phyloP scores from a whole-genome alignment of 2,113 vertebrate species.

The Oreochromis tanganicae region DNA sequence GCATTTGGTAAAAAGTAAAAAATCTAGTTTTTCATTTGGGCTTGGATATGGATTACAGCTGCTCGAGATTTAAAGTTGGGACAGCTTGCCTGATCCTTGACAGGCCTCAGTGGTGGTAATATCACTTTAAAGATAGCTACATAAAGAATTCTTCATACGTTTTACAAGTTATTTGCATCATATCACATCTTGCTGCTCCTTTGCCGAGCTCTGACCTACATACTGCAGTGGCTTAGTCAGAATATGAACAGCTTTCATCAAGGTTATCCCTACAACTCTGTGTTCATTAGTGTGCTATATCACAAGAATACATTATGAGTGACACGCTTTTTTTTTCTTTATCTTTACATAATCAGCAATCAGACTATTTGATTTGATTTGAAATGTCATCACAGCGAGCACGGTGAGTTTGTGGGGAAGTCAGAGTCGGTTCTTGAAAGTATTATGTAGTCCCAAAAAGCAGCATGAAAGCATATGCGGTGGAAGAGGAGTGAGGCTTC shows the following conservation, averaged over 20 bases:
- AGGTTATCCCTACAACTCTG: constrained; percentile 23
- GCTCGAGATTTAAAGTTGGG: background rate
- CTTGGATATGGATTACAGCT: background rate
- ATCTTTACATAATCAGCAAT: constrained; percentile 40
- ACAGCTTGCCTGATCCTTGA: background rate
- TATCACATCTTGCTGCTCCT: constrained; percentile 22
- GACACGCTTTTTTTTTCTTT: background rate
- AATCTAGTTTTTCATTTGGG: constrained; percentile 7
- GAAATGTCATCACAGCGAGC: constrained; percentile 11
- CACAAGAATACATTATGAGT: background rate
- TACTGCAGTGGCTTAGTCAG: constrained; percentile 10
- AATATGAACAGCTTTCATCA: constrained; percentile 36
- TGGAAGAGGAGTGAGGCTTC: background rate
- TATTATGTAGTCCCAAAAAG: constrained; percentile 31
- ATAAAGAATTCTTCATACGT: constrained; percentile 11
- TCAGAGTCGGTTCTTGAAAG: constrained; percentile 22
- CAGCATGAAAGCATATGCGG: background rate
- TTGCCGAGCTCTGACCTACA: constrained; percentile 48
- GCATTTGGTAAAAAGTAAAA: background rate
- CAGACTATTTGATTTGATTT: constrained; percentile 10
- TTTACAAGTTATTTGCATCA: constrained; percentile 32
- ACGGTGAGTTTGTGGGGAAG: background rate
- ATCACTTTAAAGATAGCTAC: constrained; percentile 18
- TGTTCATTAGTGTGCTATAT: constrained; percentile 30
- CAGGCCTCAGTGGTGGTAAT: constrained; percentile 9